Percentiles rank a stretch among this genome's conserved stretches.
phyloP scores from a whole-genome alignment of 1,140 invertebrate genomes.

The Formica selysi region DNA sequence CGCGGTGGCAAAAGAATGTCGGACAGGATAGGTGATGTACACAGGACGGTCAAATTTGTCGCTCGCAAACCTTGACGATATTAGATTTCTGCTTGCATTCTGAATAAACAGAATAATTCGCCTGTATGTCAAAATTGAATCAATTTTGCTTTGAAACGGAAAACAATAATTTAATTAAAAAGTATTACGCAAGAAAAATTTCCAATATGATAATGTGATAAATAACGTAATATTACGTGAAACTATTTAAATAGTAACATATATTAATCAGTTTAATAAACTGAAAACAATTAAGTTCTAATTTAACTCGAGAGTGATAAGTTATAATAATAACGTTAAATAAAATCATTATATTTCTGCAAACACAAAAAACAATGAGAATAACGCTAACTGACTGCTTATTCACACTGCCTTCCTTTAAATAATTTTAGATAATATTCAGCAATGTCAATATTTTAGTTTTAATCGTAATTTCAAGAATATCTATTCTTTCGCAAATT shows the following conservation, averaged over 20 bases:
- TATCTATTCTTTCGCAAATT: background rate
- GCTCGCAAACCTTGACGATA: conserved; percentile 51
- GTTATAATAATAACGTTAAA: background rate
- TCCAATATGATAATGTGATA: background rate
- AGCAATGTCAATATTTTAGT: background rate
- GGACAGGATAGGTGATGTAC: conserved; percentile 75
- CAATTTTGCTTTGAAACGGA: background rate
- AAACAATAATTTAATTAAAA: background rate
- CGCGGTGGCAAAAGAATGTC: conserved; percentile 74
- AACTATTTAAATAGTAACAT: background rate
- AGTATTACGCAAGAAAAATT: background rate
- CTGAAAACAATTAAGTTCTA: background rate
- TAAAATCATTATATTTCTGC: conserved; percentile 2
- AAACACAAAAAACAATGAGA: background rate
- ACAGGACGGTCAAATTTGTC: conserved; percentile 70
- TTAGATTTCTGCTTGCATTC: background rate
- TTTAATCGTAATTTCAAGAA: background rate
- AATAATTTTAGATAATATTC: background rate
- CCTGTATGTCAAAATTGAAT: background rate
- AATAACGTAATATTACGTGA: background rate
- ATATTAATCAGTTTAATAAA: background rate
- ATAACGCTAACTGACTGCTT: background rate
- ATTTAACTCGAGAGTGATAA: background rate
- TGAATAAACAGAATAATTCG: background rate
- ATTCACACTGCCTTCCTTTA: background rate